Evolutionary conservation across 2,797 vertebrate species (phyloP), one percentile per base, ranked within the genome.

Genomic region (Onychomys arenicola): DNA sequence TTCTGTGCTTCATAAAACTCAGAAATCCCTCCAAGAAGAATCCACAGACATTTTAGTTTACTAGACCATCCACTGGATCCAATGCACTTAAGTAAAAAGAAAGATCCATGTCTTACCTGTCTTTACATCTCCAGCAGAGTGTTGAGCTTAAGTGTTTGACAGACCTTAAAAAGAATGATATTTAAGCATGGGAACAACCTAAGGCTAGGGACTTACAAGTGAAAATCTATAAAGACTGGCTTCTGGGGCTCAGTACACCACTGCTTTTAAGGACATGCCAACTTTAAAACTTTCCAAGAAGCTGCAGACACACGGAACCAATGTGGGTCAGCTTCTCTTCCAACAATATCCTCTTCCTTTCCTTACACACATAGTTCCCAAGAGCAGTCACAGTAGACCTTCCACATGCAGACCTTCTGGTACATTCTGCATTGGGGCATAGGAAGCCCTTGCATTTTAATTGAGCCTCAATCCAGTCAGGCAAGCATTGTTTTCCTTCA

Each of bases 311-410:
- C 34, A 37, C 6, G 2, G 25, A n/a, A 6, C 21, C 17, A 52
- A 21, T 0, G 4, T 5, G 32, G 21, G 5, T 2, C 14, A 6
- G 11, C 29, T n/a, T n/a, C 29, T 43, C 46, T 17, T 16, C 32
- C 5, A 1, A 4, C 19, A n/a, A 2, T 6, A 4, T 6, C 9
- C 29, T 43, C 69, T 27, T 85, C 7, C 3, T 37, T 8, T 3
- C 55, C 25, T 40, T 8, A 10, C 0, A 4, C 2, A 2, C 0
- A 7, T 1, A 7, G 25, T 32, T 78, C 27, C 27, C 46, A 14
- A 52, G 25, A 32, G 8, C 46, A 84, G n/a, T 5, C 23, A 21
- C 32, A 77, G 40, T 0, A 27, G 2, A 27, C 12, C 25, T 4
- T 16, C 65, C 0, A 10, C 1, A 5, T 8, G 23, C 2, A 29